These are phyloP conservation scores for Xestoiulus laeticollis DNA, from an alignment of 2,888 invertebrate species.

Conservation along the genomic window DNA sequence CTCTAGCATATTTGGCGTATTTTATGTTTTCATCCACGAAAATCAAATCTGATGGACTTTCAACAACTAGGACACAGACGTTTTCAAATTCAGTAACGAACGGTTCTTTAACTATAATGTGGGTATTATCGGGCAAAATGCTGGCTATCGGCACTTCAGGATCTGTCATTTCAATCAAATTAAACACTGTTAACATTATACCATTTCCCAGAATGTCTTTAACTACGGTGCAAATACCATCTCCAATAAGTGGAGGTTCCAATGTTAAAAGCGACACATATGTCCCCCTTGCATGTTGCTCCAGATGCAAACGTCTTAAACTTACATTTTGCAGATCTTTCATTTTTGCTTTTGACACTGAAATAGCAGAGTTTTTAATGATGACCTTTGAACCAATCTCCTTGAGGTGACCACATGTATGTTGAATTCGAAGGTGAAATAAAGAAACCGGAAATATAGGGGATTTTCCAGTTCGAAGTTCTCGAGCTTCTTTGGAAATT, in stretches of 20 bases:
- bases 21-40: background rate
- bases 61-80: background rate
- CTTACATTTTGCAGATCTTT: background rate
- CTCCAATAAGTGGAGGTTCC: background rate
- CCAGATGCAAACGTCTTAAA: background rate
- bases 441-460: background rate
- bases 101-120: slow-evolving; percentile 32
- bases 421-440: background rate
- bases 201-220: background rate
- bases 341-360: background rate
- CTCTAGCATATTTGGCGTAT: background rate
- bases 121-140: background rate
- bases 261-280: background rate
- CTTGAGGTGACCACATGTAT: background rate
- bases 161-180: background rate
- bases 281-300: background rate
- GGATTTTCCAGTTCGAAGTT: background rate
- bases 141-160: no score
- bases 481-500: background rate
- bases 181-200: background rate
- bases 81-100: background rate
- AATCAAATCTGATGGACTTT: slow-evolving; percentile 29
- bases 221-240: background rate
- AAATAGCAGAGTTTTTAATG: background rate
- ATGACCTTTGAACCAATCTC: background rate